Evolutionary conservation across 2,797 vertebrate species (phyloP), one percentile per base, ranked within the genome.

Genomic region (Pangasius sanitwongsei): DNA sequence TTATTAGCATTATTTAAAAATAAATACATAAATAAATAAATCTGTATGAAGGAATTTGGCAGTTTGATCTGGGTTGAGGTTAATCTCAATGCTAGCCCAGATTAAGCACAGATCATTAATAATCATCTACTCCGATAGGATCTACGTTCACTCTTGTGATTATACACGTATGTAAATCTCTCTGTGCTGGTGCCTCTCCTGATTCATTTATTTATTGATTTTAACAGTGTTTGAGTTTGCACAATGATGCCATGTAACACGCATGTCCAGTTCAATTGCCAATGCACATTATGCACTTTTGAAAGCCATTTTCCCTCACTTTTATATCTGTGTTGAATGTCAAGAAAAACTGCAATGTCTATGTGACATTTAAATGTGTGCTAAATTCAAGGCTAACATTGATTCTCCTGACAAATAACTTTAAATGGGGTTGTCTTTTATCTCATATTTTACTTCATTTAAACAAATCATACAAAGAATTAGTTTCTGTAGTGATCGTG

Each of bases 291-390:
- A 94, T 93, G 96, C 97, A 97, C 97, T 97, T 95, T 95, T 96
- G 94, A 98, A 97, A 98, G 98, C 97, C 98, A 97, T 96, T 97
- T 98, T 98, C 98, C 98, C 97, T 97, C 97, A 95, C 96, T 95
- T 93, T 94, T 80, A 91, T 91, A 91, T 89, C 69, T 92, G 85
- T 92, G 89, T 91, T 83, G 74, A 90, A 85, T 89, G 75, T 83
- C 87, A 88, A 86, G 87, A 88, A 85, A 55, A 89, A 87, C 84
- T 87, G 83, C 87, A 75, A 88, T 92, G 89, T 92, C 90, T 87
- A 85, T 90, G 87, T 90, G 89, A 92, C 72, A 41, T 88, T 92
- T 94, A 69, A 95, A 90, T 87, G 91, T 94, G 87, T 92, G 91
- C 83, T 88, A 92, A 89, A 91, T 92, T 90, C 86, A 25, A 91